Evolutionary conservation across 1,140 invertebrate species (phyloP), one percentile per base, ranked within the genome.

Genomic region (Caerostris extrusa): DNA sequence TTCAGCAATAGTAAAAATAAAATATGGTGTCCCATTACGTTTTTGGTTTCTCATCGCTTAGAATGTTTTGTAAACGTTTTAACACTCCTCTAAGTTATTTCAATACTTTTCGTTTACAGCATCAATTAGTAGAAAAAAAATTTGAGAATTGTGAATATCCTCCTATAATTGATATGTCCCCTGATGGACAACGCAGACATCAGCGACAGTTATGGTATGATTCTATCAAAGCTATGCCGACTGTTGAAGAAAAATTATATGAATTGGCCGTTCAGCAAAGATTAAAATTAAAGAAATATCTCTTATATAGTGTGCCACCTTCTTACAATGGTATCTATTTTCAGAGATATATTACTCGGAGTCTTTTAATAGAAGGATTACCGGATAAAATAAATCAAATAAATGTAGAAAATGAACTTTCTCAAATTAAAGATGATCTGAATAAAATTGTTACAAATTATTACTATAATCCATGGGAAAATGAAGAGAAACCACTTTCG

Each of bases 241-340:
- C 97, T 2, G 96, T 98, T 0, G 98, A 98, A 96, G 98, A 98
- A 96, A 98, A 98, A 95, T 96, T 98, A 90, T 97, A 98, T 81
- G 97, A 97, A 95, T 97, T 98, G 97, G 97, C 97, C 81, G 96
- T 97, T 85, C 98, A 97, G 95, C 97, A 53, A 96, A 90, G 88
- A 53, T 6, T 64, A 6, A 53, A 61, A 55, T 34, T 77, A 5
- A 81, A 60, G 34, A 81, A 57, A 53, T 81, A 61, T 82, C 10
- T 97, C 93, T 95, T 98, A 6, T 95, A 96, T 2, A 97, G 98
- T 95, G 95, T 96, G 83, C 82, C 94, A 50, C 95, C 97, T 82
- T 97, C 97, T 4, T 98, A 98, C 95, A 97, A 98, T 96, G 96
- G 97, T 64, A 95, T 98, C 95, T 96, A 97, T 7, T 96, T 97